Evolutionary conservation across 2,888 invertebrate species (phyloP), one percentile per base, ranked within the genome.

Genomic region (Cotesia congregata): DNA sequence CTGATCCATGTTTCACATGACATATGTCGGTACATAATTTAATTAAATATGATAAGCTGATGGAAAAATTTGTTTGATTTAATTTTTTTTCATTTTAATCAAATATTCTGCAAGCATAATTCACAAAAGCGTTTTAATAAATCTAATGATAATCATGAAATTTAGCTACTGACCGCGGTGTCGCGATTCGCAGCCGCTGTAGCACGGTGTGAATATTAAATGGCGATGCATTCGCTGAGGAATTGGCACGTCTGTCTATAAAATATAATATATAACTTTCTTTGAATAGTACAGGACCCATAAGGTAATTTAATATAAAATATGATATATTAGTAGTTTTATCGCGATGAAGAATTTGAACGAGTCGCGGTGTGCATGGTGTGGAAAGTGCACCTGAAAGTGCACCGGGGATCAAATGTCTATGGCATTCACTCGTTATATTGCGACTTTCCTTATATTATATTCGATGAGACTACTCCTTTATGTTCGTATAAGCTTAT

Each of bases 281-380:
- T 68, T 76, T 62, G 20, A 15, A 62, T 62, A 62, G 50, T 72
- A 30, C 30, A 30, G 39, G 72, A 40, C 64, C 67, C 30, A 67
- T 73, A 50, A 50, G 73, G 77, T 77, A 77, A 77, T 77, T 77
- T 77, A 77, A 77, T 77, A 77, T 77, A 77, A 77, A 77, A 77
- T 77, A 77, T 77, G 77, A 77, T 77, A 73, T 77, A 77, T 77
- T 77, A 73, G 77, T 73, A 73, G 73, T 77, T 73, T 77, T 77
- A 77, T 77, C 77, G 68, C 76, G 76, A 76, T 76, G 72, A 68
- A 62, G 76, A 76, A 76, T 76, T 77, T 73, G 73, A 65, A 64
- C 61, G 50, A 50, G 50, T 50, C 50, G 50, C 50, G 12, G 50
- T 50, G 50, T 50, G 50, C 50, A 50, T 50, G 38, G 75, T 70